These are phyloP conservation scores for Mamestra configurata DNA, from an alignment of 1,140 invertebrate genomes.

Conservation along the genomic window DNA sequence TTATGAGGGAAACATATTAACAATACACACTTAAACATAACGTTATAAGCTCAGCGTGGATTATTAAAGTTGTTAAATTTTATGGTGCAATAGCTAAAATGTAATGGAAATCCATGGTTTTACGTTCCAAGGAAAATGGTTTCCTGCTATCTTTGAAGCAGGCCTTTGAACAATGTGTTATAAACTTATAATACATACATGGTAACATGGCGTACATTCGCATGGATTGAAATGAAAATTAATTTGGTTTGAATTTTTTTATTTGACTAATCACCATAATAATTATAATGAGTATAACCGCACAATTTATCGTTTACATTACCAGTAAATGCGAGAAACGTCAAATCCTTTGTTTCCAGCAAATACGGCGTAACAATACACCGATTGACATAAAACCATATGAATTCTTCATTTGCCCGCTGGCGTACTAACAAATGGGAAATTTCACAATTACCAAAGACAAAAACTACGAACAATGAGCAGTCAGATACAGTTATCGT, in stretches of 20 bases:
- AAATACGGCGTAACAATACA: slow-evolving; percentile 21
- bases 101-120: background rate
- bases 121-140: background rate
- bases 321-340: background rate
- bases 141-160: background rate
- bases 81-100: background rate
- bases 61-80: slow-evolving; percentile 20
- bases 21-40: slow-evolving; percentile 42
- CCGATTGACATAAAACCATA: slow-evolving; percentile 29
- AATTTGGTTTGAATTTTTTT: background rate
- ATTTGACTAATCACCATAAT: background rate
- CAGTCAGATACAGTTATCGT: slow-evolving; percentile 53
- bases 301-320: slow-evolving; percentile 1
- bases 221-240: background rate
- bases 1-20: slow-evolving; percentile 45
- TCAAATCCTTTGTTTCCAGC: slow-evolving; percentile 27
- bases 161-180: background rate
- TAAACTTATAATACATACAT: no score
- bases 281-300: slow-evolving; percentile 7
- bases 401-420: slow-evolving; percentile 44
- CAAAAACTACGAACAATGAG: slow-evolving; percentile 48
- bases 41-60: background rate
- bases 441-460: slow-evolving; percentile 46
- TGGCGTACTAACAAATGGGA: slow-evolving; percentile 44
- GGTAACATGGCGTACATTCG: no score